Conservation (phyloP, 2,888 invertebrate species). For the Pasiphila rectangulata region DNA sequence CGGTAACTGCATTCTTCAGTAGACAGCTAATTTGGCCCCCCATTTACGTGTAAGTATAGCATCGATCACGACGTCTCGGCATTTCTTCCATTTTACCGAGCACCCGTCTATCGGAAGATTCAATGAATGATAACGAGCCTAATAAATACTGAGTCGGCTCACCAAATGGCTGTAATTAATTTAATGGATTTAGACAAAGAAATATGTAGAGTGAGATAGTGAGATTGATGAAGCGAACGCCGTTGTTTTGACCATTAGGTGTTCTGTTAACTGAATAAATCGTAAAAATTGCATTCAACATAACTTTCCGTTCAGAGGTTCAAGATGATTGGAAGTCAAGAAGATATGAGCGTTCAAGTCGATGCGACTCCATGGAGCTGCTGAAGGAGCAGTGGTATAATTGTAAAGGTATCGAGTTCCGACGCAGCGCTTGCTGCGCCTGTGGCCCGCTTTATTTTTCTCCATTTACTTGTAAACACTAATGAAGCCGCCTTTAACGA, state of each 20-base stretch:
- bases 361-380: constrained; percentile 7
- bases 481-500: constrained; percentile 71
- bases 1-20: constrained; percentile 71
- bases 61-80: constrained; percentile 69
- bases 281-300: constrained; percentile 2
- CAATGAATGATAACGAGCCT: constrained; percentile 80
- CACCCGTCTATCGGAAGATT: constrained; percentile 72
- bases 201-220: constrained; percentile 79
- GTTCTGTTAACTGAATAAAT: constrained; percentile 24
- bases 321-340: constrained; percentile 2
- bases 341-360: constrained; percentile 14
- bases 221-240: constrained; percentile 64
- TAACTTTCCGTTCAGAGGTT: constrained; percentile 4
- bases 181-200: constrained; percentile 81
- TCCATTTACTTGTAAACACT: constrained; percentile 60
- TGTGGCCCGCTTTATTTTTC: constrained; percentile 51
- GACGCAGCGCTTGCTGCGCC: constrained; percentile 28
- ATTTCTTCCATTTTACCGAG: constrained; percentile 68
- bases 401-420: constrained; percentile 26
- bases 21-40: constrained; percentile 76
- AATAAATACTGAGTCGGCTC: constrained; percentile 78
- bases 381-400: constrained; percentile 16
- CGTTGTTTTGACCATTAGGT: constrained; percentile 65
- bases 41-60: constrained; percentile 72
- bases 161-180: constrained; percentile 77